phyloP scores from a whole-genome alignment of 2,888 invertebrate genomes.

The Baronia brevicornis region DNA sequence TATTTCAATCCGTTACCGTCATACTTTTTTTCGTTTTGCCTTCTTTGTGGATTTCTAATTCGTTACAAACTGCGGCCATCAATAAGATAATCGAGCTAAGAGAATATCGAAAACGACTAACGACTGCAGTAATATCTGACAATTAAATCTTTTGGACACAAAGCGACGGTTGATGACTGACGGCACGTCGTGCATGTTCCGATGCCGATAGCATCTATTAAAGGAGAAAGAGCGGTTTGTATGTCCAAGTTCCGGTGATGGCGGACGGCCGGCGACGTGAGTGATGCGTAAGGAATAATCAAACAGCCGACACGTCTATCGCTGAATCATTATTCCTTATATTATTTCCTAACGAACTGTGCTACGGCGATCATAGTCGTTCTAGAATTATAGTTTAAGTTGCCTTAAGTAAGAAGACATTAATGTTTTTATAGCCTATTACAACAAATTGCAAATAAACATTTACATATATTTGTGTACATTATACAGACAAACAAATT shows the following conservation, averaged over 20 bases:
- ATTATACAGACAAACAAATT: no score
- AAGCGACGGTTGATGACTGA: slow-evolving; percentile 10
- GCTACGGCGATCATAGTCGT: background rate
- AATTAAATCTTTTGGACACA: slow-evolving; percentile 17
- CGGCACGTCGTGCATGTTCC: slow-evolving; percentile 32
- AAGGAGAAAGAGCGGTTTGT: slow-evolving; percentile 47
- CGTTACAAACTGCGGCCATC: background rate
- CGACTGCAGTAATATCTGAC: slow-evolving; percentile 17
- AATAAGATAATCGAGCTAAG: background rate
- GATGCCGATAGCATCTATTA: slow-evolving; percentile 38
- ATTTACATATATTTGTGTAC: no score
- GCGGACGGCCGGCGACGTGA: slow-evolving; percentile 31
- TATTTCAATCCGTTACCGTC: no score
- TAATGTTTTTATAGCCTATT: no score
- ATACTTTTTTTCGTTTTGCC: background rate
- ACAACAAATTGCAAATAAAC: no score
- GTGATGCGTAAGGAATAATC: slow-evolving; percentile 42
- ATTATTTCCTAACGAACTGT: slow-evolving; percentile 8
- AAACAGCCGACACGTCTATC: slow-evolving; percentile 25
- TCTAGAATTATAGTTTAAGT: no score
- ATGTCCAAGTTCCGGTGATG: slow-evolving; percentile 51
- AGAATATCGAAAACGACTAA: slow-evolving; percentile 14
- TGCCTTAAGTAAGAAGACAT: no score
- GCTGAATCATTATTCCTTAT: slow-evolving; percentile 12
- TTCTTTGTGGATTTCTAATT: slow-evolving; percentile 3